A percentile compares a stretch with the other conserved stretches of the same genome.
Evolutionary conservation across 2,888 invertebrate species (phyloP).

Genomic region (Ceratothoa steindachneri): DNA sequence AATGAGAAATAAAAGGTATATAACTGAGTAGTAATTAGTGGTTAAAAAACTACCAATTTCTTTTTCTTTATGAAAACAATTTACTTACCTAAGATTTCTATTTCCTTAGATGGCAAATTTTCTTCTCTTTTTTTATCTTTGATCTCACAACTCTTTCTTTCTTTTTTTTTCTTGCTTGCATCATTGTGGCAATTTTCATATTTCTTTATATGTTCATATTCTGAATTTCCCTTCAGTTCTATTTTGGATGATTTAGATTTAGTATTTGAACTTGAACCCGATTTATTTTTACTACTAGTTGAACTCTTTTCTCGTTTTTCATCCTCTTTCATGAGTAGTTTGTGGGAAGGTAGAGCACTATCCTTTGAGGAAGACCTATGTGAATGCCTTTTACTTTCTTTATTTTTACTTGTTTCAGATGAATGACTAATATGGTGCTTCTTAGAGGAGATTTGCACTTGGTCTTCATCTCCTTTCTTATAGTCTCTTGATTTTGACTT

Average conservation of each 20-base stretch:
- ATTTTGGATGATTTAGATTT: not conserved
- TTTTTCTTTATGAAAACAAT: not conserved
- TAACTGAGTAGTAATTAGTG: too few relatives aligned
- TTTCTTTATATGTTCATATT: not conserved
- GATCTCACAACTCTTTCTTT: too few relatives aligned
- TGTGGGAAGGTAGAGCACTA: not conserved
- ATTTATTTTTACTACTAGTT: not conserved
- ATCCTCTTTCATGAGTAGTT: not conserved
- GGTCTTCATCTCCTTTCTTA: not conserved
- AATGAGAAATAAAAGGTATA: too few relatives aligned
- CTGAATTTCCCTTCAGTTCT: too few relatives aligned
- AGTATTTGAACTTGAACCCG: not conserved
- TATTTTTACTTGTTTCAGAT: slow-evolving; percentile 13
- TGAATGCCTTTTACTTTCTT: slow-evolving; percentile 10
- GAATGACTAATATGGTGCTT: slow-evolving; percentile 18
- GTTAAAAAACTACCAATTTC: too few relatives aligned
- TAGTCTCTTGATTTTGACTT: too few relatives aligned
- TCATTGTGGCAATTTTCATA: slow-evolving; percentile 7
- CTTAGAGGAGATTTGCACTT: slow-evolving; percentile 1
- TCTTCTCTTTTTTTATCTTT: not conserved
- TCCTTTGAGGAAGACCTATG: not conserved
- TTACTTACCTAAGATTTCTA: not conserved
- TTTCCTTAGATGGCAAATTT: not conserved
- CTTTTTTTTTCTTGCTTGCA: not conserved
- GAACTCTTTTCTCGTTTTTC: slow-evolving; percentile 10